phyloP scores from a whole-genome alignment of 2,113 vertebrate species.

The Choloepus hoffmanni region DNA sequence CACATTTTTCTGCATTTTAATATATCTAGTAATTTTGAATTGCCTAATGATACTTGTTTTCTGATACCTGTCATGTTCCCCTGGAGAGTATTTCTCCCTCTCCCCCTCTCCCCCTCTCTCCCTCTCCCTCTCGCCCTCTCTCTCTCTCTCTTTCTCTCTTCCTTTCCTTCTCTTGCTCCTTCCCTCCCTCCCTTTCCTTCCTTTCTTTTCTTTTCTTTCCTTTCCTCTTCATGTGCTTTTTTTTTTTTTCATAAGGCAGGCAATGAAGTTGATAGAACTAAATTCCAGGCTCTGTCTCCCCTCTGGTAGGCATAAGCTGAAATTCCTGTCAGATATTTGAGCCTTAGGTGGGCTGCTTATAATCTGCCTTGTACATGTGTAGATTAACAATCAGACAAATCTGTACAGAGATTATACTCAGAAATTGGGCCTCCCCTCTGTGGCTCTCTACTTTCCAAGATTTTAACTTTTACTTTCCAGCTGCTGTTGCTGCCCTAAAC shows the following conservation, averaged over 20 bases:
- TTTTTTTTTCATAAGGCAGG: background rate
- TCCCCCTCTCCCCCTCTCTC: too few relatives aligned
- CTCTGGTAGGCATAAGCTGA: background rate
- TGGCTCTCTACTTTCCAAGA: background rate
- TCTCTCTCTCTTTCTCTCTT: too few relatives aligned
- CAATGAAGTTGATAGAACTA: background rate
- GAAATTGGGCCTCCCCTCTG: background rate
- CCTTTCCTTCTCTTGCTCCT: background rate
- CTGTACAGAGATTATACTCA: background rate
- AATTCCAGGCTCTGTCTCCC: background rate
- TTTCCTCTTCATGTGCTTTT: background rate
- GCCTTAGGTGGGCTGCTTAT: background rate
- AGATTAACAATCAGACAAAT: background rate
- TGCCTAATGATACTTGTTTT: background rate
- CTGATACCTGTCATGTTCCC: background rate
- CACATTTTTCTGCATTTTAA: background rate
- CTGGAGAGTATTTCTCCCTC: background rate
- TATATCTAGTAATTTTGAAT: slow-evolving; percentile 5
- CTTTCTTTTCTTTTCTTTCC: background rate
- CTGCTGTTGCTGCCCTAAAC: background rate
- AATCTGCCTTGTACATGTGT: background rate
- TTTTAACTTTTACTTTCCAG: slow-evolving; percentile 31
- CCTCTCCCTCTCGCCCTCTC: too few relatives aligned
- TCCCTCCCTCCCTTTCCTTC: background rate
- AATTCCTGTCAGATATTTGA: background rate